These are phyloP conservation scores for Conops quadrifasciatus DNA, from an alignment of 2,888 invertebrate genomes.

Conservation along the genomic window DNA sequence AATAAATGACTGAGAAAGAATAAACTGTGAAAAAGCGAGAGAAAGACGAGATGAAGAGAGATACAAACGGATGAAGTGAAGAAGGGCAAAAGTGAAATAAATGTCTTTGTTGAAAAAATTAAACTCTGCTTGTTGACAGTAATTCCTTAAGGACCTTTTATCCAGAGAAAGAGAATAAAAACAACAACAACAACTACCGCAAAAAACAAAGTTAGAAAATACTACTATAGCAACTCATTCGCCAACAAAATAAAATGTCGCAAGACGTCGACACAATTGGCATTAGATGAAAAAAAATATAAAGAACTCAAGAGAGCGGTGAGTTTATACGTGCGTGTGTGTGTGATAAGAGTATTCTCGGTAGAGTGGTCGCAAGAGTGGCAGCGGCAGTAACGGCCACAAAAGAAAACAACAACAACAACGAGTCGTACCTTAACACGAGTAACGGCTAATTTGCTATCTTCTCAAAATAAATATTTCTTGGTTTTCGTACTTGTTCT, in stretches of 20 bases:
- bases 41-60: background rate
- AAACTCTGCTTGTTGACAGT: conserved; percentile 39
- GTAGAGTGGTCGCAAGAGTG: too few relatives aligned
- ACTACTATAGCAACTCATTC: background rate
- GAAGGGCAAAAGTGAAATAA: conserved; percentile 17
- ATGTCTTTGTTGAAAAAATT: conserved; percentile 8
- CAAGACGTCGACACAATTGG: conserved; percentile 8
- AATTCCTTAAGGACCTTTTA: conserved; percentile 39
- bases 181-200: conserved; percentile 9
- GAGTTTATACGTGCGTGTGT: too few relatives aligned
- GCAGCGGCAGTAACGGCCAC: too few relatives aligned
- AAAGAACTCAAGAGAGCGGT: background rate
- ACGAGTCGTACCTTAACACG: too few relatives aligned
- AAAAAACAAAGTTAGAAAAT: background rate
- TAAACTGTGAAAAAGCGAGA: too few relatives aligned
- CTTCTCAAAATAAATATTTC: too few relatives aligned
- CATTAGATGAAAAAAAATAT: background rate
- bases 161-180: conserved; percentile 26
- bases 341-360: too few relatives aligned
- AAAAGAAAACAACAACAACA: too few relatives aligned
- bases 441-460: too few relatives aligned
- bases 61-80: background rate
- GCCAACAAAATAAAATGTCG: background rate
- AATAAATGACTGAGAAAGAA: background rate
- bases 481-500: too few relatives aligned